Conservation (phyloP, 2,113 vertebrate species). For the human region DNA sequence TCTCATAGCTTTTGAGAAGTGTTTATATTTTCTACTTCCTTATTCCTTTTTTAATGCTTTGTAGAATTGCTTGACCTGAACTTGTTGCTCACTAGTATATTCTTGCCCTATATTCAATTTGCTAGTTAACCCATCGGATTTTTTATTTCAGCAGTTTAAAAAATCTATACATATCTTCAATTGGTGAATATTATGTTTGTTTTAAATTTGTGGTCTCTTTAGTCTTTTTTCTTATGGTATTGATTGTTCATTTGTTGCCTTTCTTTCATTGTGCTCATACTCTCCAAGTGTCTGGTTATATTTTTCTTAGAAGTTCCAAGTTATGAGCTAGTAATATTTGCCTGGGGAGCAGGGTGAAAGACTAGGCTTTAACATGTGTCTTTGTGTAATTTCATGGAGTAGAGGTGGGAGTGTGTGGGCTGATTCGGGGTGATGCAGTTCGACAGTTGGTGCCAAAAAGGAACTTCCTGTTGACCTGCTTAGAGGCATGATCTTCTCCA, state of each 20-base stretch:
- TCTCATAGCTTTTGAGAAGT: neutral
- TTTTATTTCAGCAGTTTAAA: neutral
- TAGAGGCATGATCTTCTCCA: neutral
- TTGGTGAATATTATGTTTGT: neutral
- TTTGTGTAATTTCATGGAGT: neutral
- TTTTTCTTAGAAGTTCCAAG: neutral
- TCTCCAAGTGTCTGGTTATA: neutral
- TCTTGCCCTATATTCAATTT: neutral
- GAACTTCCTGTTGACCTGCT: neutral
- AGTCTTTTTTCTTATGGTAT: neutral
- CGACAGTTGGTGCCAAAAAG: neutral
- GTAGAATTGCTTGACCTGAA: neutral
- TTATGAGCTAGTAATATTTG: neutral
- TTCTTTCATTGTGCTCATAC: neutral
- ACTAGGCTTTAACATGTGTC: neutral
- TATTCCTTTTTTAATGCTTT: conserved; percentile 12
- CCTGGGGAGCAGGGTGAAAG: neutral
- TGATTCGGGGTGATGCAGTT: neutral
- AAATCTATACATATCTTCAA: neutral
- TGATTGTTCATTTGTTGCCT: neutral
- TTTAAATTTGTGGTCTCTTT: neutral
- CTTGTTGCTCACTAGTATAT: neutral
- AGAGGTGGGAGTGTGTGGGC: neutral
- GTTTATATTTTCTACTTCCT: neutral
- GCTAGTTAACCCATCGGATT: neutral